Percentiles rank a stretch among this genome's conserved stretches.
phyloP scores from a whole-genome alignment of 2,797 vertebrate genomes.

The Lates japonicus region DNA sequence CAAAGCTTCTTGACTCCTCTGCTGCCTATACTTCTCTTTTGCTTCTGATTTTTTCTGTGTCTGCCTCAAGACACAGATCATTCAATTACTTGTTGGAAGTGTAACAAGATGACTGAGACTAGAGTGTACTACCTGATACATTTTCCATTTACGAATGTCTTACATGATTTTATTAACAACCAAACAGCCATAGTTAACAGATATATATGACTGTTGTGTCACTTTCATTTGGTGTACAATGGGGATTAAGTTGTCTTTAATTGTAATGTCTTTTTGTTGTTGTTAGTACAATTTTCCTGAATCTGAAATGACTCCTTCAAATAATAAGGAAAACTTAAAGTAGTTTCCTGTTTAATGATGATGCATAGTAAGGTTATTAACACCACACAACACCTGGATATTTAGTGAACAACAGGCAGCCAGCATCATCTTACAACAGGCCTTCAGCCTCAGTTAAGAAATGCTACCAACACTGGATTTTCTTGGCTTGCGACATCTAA shows the following conservation, averaged over 20 bases:
- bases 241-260: not conserved
- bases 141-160: not conserved
- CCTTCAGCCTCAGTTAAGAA: not conserved
- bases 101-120: not conserved
- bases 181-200: not conserved
- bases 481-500: not conserved
- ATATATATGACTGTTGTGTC: not conserved
- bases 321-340: not conserved
- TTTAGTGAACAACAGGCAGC: not conserved
- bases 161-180: not conserved
- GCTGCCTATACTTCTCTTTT: slow-evolving; percentile 8
- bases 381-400: not conserved
- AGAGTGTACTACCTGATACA: not conserved
- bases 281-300: not conserved
- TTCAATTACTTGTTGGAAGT: not conserved
- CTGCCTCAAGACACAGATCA: not conserved
- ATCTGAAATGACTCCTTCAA: no score
- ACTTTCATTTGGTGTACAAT: not conserved
- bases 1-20: slow-evolving; percentile 35
- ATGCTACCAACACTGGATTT: not conserved
- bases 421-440: not conserved
- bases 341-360: not conserved
- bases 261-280: not conserved
- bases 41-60: not conserved
- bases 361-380: not conserved